These are phyloP conservation scores for Leptonema lineaticorne DNA, from an alignment of 1,140 invertebrate genomes.

Conservation along the genomic window DNA sequence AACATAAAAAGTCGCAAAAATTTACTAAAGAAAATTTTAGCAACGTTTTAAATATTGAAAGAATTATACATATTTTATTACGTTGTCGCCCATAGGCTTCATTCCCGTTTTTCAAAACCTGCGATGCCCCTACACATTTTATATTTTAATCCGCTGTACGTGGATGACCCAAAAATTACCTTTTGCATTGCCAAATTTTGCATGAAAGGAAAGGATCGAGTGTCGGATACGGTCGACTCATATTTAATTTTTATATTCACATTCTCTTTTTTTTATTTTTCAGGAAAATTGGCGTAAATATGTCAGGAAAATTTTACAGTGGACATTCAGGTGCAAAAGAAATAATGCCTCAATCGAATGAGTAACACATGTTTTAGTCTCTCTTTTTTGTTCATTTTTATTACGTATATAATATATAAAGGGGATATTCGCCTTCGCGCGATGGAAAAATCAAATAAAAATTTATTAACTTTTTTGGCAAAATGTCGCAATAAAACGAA, in stretches of 20 bases:
- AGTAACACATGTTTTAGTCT: background rate
- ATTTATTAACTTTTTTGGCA: conserved; percentile 3
- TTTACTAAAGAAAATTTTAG: too few relatives aligned
- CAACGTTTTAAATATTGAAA: too few relatives aligned
- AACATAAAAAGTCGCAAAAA: too few relatives aligned
- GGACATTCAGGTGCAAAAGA: background rate
- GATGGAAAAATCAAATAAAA: conserved; percentile 14
- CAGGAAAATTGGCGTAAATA: conserved; percentile 1
- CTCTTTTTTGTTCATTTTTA: too few relatives aligned
- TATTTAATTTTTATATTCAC: conserved; percentile 20
- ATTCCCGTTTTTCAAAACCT: conserved; percentile 18
- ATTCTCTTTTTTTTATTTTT: too few relatives aligned
- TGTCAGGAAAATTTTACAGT: too few relatives aligned
- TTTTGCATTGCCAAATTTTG: background rate
- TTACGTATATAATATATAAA: too few relatives aligned
- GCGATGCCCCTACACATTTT: too few relatives aligned
- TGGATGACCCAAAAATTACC: background rate
- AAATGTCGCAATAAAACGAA: conserved; percentile 14
- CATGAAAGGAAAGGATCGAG: conserved; percentile 1
- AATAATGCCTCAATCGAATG: background rate
- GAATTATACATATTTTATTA: too few relatives aligned
- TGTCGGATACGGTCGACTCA: conserved; percentile 3
- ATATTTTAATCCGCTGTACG: too few relatives aligned
- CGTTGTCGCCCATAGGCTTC: too few relatives aligned
- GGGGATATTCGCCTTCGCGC: background rate